phyloP scores from a whole-genome alignment of 2,888 invertebrate genomes.

The Dicranocentrus wangi region DNA sequence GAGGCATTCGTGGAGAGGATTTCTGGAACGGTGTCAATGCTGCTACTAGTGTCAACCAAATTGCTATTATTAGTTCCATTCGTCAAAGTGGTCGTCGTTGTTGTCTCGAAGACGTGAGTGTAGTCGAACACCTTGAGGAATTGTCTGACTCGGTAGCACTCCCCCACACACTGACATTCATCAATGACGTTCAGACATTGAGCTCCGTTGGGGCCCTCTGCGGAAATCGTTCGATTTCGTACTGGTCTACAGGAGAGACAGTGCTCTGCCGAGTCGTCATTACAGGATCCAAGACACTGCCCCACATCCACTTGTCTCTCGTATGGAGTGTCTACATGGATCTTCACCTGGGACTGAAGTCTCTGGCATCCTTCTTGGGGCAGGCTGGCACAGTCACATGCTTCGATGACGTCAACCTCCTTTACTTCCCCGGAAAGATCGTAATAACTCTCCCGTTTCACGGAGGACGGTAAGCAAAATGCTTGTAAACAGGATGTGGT shows the following conservation, averaged over 20 bases:
- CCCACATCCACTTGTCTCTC: conserved; percentile 69
- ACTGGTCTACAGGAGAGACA: conserved; percentile 73
- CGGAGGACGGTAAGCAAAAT: conserved; percentile 62
- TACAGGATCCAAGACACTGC: conserved; percentile 65
- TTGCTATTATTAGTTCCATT: conserved; percentile 25
- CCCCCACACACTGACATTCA: conserved; percentile 72
- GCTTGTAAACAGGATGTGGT: conserved; percentile 66
- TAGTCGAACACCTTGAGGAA: conserved; percentile 76
- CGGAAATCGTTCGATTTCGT: conserved; percentile 71
- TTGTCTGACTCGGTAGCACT: conserved; percentile 76
- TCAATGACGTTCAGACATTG: conserved; percentile 75
- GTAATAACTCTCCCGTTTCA: conserved; percentile 66
- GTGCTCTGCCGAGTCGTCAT: conserved; percentile 26
- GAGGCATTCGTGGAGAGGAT: conserved; percentile 32
- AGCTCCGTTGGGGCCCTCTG: conserved; percentile 73
- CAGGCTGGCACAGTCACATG: conserved; percentile 67
- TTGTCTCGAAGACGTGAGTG: conserved; percentile 73
- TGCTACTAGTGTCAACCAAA: conserved; percentile 2
- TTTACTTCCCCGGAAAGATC: conserved; percentile 64
- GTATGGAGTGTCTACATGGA: conserved; percentile 69
- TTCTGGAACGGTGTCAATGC: conserved; percentile 28
- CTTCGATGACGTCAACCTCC: conserved; percentile 69
- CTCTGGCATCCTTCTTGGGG: conserved; percentile 67
- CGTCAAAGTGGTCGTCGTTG: conserved; percentile 8
- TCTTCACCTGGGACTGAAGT: conserved; percentile 46